Percentiles rank a stretch among this genome's conserved stretches.
Conservation (phyloP, 2,888 invertebrate species). For the Hoplodrina blanda region DNA sequence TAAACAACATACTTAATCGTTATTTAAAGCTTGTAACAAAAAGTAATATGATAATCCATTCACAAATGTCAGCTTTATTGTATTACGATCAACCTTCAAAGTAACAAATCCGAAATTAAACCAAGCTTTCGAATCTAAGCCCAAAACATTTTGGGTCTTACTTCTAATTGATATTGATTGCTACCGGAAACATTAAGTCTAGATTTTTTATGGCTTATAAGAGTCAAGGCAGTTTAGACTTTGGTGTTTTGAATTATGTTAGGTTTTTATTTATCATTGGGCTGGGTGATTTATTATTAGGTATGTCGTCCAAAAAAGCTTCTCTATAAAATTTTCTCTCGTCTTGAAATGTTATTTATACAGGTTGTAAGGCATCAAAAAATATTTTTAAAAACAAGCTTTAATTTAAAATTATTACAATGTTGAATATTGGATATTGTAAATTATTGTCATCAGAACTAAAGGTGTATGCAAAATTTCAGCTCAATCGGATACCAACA, state of each 20-base stretch:
- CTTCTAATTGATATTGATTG: background rate
- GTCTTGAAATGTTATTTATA: too few relatives aligned
- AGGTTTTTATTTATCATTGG: background rate
- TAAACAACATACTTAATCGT: background rate
- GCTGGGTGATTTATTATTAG: too few relatives aligned
- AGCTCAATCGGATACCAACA: too few relatives aligned
- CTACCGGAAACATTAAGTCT: background rate
- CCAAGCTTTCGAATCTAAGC: conserved; percentile 5
- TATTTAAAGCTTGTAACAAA: background rate
- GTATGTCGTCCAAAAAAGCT: too few relatives aligned
- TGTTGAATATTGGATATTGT: too few relatives aligned
- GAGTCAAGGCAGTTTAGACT: conserved; percentile 9
- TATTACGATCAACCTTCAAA: conserved; percentile 30
- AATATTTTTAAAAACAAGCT: too few relatives aligned
- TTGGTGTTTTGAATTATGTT: background rate
- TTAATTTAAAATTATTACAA: too few relatives aligned
- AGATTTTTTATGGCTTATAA: background rate
- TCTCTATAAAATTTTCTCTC: too few relatives aligned
- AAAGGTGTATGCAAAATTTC: too few relatives aligned
- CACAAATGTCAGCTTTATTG: background rate
- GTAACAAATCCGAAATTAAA: background rate
- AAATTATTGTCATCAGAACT: too few relatives aligned
- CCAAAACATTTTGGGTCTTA: background rate
- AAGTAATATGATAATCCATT: conserved; percentile 15
- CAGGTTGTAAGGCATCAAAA: too few relatives aligned